phyloP scores from a whole-genome alignment of 2,888 invertebrate species.

The Poecilobothrus nobilitatus region DNA sequence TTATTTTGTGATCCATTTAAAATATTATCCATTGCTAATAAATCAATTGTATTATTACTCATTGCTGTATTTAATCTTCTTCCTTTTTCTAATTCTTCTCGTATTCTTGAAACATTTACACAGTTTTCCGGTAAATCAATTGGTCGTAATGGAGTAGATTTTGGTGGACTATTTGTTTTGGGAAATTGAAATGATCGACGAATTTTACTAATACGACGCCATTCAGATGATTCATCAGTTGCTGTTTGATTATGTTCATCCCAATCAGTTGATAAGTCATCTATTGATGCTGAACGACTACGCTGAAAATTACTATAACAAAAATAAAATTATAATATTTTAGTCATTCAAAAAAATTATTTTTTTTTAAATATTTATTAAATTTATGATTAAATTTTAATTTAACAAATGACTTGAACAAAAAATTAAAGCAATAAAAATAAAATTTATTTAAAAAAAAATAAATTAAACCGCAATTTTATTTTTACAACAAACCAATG shows the following conservation, averaged over 20 bases:
- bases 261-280: slow-evolving; percentile 46
- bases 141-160: slow-evolving; percentile 26
- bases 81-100: slow-evolving; percentile 50
- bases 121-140: slow-evolving; percentile 45
- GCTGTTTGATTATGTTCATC: slow-evolving; percentile 27
- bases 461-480: no score
- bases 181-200: slow-evolving; percentile 61
- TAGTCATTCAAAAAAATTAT: slow-evolving; percentile 23
- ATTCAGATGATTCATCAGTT: slow-evolving; percentile 50
- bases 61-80: slow-evolving; percentile 47
- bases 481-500: no score
- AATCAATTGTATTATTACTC: slow-evolving; percentile 48
- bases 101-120: slow-evolving; percentile 49
- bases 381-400: no score
- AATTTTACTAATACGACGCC: slow-evolving; percentile 57
- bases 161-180: slow-evolving; percentile 38
- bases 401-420: no score
- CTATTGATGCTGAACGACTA: slow-evolving; percentile 45
- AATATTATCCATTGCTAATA: slow-evolving; percentile 48
- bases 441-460: no score
- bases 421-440: no score
- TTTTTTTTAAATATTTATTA: no score
- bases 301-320: slow-evolving; percentile 29
- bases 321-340: slow-evolving; percentile 18
- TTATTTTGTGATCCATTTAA: slow-evolving; percentile 31